Conservation (phyloP, 1,140 invertebrate species). For the Oryzaephilus surinamensis region DNA sequence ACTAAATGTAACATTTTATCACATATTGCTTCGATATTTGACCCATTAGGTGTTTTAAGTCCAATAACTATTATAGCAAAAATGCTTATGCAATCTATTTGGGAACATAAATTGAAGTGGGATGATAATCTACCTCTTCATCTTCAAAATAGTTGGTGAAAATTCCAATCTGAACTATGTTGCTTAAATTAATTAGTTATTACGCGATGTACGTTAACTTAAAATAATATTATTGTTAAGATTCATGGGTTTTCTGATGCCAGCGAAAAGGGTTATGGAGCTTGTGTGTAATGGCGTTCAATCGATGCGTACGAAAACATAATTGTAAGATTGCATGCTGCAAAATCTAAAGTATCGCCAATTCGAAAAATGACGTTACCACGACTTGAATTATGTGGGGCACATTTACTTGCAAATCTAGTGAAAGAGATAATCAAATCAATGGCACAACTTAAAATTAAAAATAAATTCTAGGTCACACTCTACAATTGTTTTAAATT, state of each 20-base stretch:
- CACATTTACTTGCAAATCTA: conserved; percentile 1
- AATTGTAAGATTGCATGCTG: conserved; percentile 10
- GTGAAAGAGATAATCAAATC: not conserved
- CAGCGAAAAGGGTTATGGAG: conserved; percentile 25
- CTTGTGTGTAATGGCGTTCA: conserved; percentile 25
- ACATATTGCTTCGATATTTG: conserved; percentile 18
- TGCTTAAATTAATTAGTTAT: not conserved
- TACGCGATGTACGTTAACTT: not conserved
- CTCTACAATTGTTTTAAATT: conserved; percentile 35
- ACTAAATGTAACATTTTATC: conserved; percentile 20
- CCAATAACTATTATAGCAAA: conserved; percentile 29
- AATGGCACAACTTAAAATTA: conserved; percentile 19
- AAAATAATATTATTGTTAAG: not conserved
- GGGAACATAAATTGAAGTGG: conserved; percentile 27
- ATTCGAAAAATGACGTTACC: conserved; percentile 20
- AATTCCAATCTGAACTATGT: not conserved
- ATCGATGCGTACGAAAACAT: conserved; percentile 5
- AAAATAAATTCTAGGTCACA: conserved; percentile 30
- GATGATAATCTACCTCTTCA: conserved; percentile 27
- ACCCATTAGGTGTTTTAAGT: conserved; percentile 21
- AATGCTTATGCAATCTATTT: conserved; percentile 30
- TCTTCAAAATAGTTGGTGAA: conserved; percentile 9
- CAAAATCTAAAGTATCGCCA: conserved; percentile 21
- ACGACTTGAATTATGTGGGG: conserved; percentile 11
- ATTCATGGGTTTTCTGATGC: conserved; percentile 30